Percentiles rank a stretch among this genome's conserved stretches.
phyloP scores from a whole-genome alignment of 2,888 invertebrate genomes.

The Chydorus sphaericus region DNA sequence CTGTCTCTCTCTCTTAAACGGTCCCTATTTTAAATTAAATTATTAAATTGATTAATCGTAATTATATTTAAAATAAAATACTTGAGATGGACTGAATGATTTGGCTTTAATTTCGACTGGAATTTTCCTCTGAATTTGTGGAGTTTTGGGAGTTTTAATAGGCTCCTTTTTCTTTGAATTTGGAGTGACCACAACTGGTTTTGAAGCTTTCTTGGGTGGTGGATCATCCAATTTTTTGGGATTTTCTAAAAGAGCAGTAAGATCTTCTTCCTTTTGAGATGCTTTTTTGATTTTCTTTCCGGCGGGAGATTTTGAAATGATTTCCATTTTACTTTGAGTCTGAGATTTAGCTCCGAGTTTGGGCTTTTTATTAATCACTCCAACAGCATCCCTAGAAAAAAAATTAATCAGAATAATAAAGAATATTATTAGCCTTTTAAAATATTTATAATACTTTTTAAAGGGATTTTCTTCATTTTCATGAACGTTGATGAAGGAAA shows the following conservation, averaged over 20 bases:
- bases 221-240: neutral
- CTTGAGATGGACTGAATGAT: constrained; percentile 17
- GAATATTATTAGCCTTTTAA: neutral
- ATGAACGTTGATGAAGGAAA: constrained; percentile 61
- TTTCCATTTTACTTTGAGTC: constrained; percentile 15
- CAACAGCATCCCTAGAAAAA: too few relatives aligned
- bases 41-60: neutral
- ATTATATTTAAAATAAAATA: neutral
- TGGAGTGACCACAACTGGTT: neutral
- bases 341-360: constrained; percentile 19
- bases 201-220: neutral
- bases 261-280: neutral
- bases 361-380: too few relatives aligned
- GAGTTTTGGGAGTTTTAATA: too few relatives aligned
- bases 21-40: neutral
- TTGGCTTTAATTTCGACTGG: too few relatives aligned
- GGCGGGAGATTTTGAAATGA: constrained; percentile 6
- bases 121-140: constrained; percentile 31
- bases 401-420: too few relatives aligned
- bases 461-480: constrained; percentile 26
- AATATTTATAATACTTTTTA: constrained; percentile 21
- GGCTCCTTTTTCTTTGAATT: too few relatives aligned
- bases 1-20: neutral
- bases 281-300: neutral
- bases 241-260: neutral